Conservation (phyloP, 2,888 invertebrate species). For the Pyrocoelia pectoralis region DNA sequence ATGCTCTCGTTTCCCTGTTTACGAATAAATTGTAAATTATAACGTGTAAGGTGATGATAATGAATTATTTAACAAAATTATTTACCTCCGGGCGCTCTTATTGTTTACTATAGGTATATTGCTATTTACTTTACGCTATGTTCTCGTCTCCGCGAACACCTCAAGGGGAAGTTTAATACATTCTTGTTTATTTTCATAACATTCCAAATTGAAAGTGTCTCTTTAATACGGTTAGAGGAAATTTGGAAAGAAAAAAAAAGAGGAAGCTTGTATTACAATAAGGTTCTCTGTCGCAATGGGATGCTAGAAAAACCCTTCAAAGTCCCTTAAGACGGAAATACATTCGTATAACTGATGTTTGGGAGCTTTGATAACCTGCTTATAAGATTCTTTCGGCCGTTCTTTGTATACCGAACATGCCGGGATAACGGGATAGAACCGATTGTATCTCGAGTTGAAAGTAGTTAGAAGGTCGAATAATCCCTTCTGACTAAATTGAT, state of each 20-base stretch:
- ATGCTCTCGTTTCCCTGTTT: background rate
- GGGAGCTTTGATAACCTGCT: background rate
- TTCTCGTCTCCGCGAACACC: background rate
- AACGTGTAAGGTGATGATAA: background rate
- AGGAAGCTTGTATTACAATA: too few relatives aligned
- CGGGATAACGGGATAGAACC: background rate
- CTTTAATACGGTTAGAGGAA: background rate
- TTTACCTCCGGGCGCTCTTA: background rate
- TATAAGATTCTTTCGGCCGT: background rate
- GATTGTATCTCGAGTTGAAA: background rate
- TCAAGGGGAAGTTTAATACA: background rate
- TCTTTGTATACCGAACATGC: background rate
- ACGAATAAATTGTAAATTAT: constrained; percentile 1
- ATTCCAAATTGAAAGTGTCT: background rate
- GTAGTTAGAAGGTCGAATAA: background rate
- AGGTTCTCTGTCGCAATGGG: too few relatives aligned
- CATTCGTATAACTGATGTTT: constrained; percentile 1
- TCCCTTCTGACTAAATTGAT: background rate
- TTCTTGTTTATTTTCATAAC: background rate
- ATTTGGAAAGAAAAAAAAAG: background rate
- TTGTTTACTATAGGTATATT: background rate
- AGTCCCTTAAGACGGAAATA: background rate
- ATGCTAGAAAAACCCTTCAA: background rate
- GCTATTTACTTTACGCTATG: background rate
- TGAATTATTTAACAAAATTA: constrained; percentile 4